A percentile compares a stretch with the other conserved stretches of the same genome.
Evolutionary conservation across 1,140 invertebrate species (phyloP).

Genomic region (Elysia chlorotica): DNA sequence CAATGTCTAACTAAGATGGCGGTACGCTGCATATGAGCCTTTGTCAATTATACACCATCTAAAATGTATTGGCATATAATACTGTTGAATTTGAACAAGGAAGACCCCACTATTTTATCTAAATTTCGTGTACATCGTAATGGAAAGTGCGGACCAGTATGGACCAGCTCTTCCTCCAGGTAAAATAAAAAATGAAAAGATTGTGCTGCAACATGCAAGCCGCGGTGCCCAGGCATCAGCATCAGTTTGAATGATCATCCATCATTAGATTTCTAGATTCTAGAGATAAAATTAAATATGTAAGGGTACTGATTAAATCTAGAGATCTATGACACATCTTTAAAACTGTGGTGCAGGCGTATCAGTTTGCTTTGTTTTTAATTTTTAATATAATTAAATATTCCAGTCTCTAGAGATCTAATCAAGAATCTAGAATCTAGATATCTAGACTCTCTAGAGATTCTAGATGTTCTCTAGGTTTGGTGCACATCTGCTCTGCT

Average conservation of each 20-base stretch:
- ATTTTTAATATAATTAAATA: neutral
- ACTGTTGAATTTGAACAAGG: neutral
- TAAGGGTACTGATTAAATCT: neutral
- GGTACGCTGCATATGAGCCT: conserved; percentile 12
- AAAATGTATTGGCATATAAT: neutral
- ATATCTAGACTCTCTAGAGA: too few species aligned
- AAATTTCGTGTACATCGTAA: neutral
- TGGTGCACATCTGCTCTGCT: too few species aligned
- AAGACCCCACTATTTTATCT: neutral
- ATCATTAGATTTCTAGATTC: conserved; percentile 16
- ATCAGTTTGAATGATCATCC: neutral
- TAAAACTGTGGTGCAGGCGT: neutral
- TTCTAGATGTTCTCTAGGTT: too few species aligned
- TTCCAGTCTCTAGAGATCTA: neutral
- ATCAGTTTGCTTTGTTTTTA: neutral
- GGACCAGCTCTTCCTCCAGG: conserved; percentile 48
- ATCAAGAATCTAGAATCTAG: neutral
- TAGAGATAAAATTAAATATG: conserved; percentile 6
- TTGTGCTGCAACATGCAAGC: conserved; percentile 6
- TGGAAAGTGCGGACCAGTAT: conserved; percentile 34
- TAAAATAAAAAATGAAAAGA: conserved; percentile 11
- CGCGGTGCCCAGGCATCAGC: neutral
- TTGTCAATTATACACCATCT: conserved; percentile 10
- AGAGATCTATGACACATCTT: neutral
- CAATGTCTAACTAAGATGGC: conserved; percentile 27